Conservation (phyloP, 1,140 invertebrate species). For the Drosophila subobscura region DNA sequence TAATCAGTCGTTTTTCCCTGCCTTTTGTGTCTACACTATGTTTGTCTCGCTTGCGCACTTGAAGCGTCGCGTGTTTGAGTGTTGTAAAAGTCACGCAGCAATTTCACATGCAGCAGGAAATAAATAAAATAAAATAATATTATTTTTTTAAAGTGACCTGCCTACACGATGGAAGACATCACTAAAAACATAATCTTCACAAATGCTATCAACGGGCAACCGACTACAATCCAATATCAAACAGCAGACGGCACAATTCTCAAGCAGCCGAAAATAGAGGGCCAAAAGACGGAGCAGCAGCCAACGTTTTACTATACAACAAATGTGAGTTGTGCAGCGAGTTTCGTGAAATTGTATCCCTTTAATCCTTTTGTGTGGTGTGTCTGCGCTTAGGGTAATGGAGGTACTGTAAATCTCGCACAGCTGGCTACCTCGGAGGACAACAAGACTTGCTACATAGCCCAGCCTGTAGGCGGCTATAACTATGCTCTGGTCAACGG, state of each 20-base stretch:
- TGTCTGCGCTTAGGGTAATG: slow-evolving; percentile 71
- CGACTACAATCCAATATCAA: slow-evolving; percentile 82
- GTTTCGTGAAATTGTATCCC: neutral
- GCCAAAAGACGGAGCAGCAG: slow-evolving; percentile 84
- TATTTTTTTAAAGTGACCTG: slow-evolving; percentile 29
- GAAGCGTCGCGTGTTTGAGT: slow-evolving; percentile 28
- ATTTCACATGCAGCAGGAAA: slow-evolving; percentile 31
- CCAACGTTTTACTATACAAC: slow-evolving; percentile 88
- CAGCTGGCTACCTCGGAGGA: slow-evolving; percentile 86
- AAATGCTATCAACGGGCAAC: slow-evolving; percentile 80
- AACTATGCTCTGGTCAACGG: slow-evolving; percentile 88
- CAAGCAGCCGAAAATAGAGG: slow-evolving; percentile 83
- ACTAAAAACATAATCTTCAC: slow-evolving; percentile 83
- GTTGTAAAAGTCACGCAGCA: slow-evolving; percentile 48
- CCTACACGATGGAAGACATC: slow-evolving; percentile 77
- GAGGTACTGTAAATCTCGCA: slow-evolving; percentile 87
- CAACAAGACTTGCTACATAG: slow-evolving; percentile 88
- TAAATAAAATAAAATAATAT: slow-evolving; percentile 3
- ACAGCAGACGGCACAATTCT: slow-evolving; percentile 82
- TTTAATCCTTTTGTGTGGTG: neutral
- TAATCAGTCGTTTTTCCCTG: slow-evolving; percentile 70
- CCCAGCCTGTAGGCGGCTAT: slow-evolving; percentile 87
- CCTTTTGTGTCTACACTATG: slow-evolving; percentile 45
- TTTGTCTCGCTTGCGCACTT: slow-evolving; percentile 44
- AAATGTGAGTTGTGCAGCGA: slow-evolving; percentile 85